A percentile compares a stretch with the other conserved stretches of the same genome.
These are phyloP conservation scores for Himalopsyche anomala DNA, from an alignment of 2,888 invertebrate genomes.

Conservation along the genomic window DNA sequence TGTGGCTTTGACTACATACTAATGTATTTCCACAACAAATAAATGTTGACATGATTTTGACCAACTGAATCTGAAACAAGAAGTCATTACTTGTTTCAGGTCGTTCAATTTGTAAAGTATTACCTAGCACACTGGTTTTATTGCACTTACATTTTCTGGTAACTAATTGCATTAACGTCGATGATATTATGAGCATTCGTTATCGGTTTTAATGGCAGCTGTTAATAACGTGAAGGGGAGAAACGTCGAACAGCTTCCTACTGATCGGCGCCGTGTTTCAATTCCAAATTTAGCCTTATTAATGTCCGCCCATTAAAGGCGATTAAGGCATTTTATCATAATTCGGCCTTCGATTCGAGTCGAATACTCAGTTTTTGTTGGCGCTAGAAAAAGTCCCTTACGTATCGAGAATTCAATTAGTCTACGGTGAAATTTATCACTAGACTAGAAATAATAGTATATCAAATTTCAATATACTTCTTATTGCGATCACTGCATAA, in stretches of 20 bases:
- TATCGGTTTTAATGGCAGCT: slow-evolving; percentile 55
- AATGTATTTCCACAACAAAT: background rate
- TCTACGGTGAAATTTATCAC: background rate
- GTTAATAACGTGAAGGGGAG: slow-evolving; percentile 65
- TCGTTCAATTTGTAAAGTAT: background rate
- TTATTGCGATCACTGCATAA: too few relatives aligned
- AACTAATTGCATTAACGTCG: slow-evolving; percentile 21
- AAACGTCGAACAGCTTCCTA: slow-evolving; percentile 64
- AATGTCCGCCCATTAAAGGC: slow-evolving; percentile 70
- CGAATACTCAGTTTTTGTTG: background rate
- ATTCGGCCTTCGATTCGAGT: slow-evolving; percentile 30
- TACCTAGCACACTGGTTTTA: background rate
- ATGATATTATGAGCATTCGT: slow-evolving; percentile 47
- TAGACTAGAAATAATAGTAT: background rate
- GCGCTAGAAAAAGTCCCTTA: background rate
- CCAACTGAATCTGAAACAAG: background rate
- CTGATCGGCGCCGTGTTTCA: slow-evolving; percentile 66
- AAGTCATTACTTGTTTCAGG: background rate
- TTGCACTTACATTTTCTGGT: slow-evolving; percentile 3
- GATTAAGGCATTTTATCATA: slow-evolving; percentile 71
- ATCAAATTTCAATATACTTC: background rate
- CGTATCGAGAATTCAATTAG: slow-evolving; percentile 22
- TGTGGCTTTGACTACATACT: background rate
- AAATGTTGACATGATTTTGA: background rate
- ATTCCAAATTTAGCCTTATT: slow-evolving; percentile 68